These are phyloP conservation scores for Aporrectodea caliginosa DNA, from an alignment of 1,140 invertebrate species.

Conservation along the genomic window DNA sequence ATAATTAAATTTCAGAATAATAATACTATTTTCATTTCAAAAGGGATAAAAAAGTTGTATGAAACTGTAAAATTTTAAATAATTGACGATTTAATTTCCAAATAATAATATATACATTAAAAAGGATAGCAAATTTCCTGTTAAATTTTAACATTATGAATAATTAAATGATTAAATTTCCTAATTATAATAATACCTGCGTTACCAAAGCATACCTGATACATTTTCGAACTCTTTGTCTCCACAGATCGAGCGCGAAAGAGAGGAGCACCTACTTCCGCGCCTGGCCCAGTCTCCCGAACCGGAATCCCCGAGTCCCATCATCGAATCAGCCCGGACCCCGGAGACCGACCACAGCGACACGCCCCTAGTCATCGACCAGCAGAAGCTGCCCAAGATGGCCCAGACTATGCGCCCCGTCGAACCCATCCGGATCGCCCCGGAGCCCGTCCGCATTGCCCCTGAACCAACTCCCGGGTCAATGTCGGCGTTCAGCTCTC, in stretches of 20 bases:
- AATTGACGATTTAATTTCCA: no score
- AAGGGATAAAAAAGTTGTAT: no score
- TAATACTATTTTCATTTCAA: no score
- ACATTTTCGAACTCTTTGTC: no score
- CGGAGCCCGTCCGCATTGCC: constrained; percentile 33
- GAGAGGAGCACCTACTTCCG: constrained; percentile 79
- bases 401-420: constrained; percentile 27
- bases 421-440: constrained; percentile 33
- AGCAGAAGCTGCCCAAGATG: constrained; percentile 36
- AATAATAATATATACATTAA: no score
- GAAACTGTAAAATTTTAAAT: no score
- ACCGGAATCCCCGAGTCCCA: constrained; percentile 30
- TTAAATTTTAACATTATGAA: no score
- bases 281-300: constrained; percentile 48
- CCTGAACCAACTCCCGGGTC: constrained; percentile 3
- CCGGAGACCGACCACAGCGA: constrained; percentile 27
- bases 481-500: background rate
- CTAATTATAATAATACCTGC: no score
- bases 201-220: no score
- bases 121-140: no score
- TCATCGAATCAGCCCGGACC: constrained; percentile 26
- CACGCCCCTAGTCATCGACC: constrained; percentile 18
- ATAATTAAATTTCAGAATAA: no score
- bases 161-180: no score
- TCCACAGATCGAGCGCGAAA: constrained; percentile 61